Conservation (phyloP, 2,113 vertebrate species). For the Poeciliopsis occidentalis region DNA sequence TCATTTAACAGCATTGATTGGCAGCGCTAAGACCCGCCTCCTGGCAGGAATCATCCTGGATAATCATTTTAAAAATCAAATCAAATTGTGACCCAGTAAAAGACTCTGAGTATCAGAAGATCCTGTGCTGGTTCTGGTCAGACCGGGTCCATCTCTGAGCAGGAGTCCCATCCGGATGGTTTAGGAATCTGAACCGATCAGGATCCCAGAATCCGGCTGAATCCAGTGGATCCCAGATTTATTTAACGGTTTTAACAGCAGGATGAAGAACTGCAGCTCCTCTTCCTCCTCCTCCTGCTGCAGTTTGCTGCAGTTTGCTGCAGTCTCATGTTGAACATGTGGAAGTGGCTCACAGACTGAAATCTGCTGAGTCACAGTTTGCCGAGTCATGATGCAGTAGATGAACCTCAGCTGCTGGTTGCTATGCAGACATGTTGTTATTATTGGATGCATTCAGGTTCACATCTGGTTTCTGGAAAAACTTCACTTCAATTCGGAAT, state of each 20-base stretch:
- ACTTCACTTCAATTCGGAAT: no score
- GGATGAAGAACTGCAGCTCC: neutral
- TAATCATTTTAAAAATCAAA: no score
- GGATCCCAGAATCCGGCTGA: neutral
- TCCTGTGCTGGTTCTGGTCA: neutral
- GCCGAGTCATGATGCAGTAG: neutral
- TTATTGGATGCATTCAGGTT: no score
- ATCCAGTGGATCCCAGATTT: neutral
- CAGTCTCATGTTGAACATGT: constrained; percentile 15
- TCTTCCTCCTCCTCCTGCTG: neutral
- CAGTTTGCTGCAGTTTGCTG: constrained; percentile 10
- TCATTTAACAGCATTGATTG: no score
- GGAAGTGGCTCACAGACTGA: constrained; percentile 24
- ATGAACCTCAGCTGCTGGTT: neutral
- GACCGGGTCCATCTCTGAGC: no score
- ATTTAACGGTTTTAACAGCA: neutral
- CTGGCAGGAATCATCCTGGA: no score
- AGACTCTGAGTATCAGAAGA: neutral
- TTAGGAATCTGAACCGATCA: no score
- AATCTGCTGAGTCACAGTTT: constrained; percentile 31
- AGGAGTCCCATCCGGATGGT: no score
- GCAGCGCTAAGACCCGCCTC: no score
- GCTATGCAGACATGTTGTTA: neutral
- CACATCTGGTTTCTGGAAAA: no score
- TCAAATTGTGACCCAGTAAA: no score